A percentile compares a stretch with the other conserved stretches of the same genome.
phyloP scores from a whole-genome alignment of 1,140 invertebrate genomes.

The Chionoecetes opilio region DNA sequence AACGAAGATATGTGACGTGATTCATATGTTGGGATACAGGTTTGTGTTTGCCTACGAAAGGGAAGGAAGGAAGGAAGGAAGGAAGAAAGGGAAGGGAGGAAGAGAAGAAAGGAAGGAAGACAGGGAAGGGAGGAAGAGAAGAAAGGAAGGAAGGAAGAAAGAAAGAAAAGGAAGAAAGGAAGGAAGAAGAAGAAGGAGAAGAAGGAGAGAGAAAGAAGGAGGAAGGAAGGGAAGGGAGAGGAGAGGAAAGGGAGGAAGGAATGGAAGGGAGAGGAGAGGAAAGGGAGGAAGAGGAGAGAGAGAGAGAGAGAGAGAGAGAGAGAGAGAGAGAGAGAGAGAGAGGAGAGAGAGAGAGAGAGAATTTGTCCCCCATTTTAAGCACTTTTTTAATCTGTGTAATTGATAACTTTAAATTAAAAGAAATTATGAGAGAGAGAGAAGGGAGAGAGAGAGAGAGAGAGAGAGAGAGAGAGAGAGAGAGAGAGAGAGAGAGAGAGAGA shows the following conservation, averaged over 20 bases:
- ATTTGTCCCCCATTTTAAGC: too few relatives aligned
- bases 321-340: slow-evolving; percentile 29
- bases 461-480: too few relatives aligned
- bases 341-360: too few relatives aligned
- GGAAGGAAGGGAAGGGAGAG: neutral
- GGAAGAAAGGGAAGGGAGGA: neutral
- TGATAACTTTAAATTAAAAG: too few relatives aligned
- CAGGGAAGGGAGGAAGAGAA: neutral
- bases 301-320: slow-evolving; percentile 44
- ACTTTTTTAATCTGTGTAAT: too few relatives aligned
- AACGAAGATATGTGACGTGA: neutral
- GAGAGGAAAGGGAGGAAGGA: neutral
- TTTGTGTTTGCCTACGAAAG: neutral
- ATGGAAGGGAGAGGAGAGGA: neutral
- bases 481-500: too few relatives aligned
- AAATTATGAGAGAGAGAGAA: too few relatives aligned
- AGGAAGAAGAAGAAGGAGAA: too few relatives aligned
- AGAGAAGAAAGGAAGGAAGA: neutral
- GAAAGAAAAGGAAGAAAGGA: neutral
- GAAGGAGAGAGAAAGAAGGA: too few relatives aligned
- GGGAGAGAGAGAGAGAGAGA: too few relatives aligned
- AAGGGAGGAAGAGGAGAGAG: slow-evolving; percentile 12
- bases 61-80: neutral
- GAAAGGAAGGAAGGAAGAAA: neutral
- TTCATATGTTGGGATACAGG: neutral